Evolutionary conservation across 2,113 vertebrate genomes (phyloP), one percentile per base, ranked within the genome.

Genomic region (Odontesthes bonariensis): DNA sequence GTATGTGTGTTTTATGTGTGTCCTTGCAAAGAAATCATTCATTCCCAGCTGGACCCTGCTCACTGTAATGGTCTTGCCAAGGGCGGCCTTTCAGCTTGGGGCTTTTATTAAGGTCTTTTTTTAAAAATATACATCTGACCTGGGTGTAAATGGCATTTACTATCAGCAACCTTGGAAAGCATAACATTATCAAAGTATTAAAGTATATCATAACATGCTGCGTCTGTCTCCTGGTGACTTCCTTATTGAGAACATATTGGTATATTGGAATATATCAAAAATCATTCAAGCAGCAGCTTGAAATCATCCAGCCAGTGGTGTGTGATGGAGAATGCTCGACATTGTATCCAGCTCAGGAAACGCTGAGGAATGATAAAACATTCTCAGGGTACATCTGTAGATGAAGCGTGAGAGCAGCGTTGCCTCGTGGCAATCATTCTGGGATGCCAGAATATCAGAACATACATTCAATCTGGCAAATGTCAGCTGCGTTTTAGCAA

Each of bases 361-460:
- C 1, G 67, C 83, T 59, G 75, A 46, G 42, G 75, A 67, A 78
- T 80, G 88, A 82, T 76, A 56, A 59, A 82, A 79, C 27, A 68
- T 40, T 69, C 77, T 17, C 73, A 38, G 64, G 81, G 69, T 79
- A 75, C 23, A 81, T 86, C 83, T 74, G 63, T 19, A 51, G 83
- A 86, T 1, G 86, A 87, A 66, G 77, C 46, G 22, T 60, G 83
- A 72, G 70, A 69, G 69, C 79, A 73, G 86, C 66, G 53, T 61
- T 27, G 73, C 54, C 76, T 81, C 49, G 42, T 69, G 81, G 72
- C 66, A 57, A 59, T 79, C 63, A 54, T 66, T 86, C 72, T 74
- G 72, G 54, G n/a, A 42, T 22, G 57, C 55, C 60, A 14, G 74
- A 20, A 3, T 73, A 76, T 73, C 51, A 53, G 73, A n/a, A 56